Conservation (phyloP, 2,797 vertebrate species). For the Hypotaenidia okinawae region DNA sequence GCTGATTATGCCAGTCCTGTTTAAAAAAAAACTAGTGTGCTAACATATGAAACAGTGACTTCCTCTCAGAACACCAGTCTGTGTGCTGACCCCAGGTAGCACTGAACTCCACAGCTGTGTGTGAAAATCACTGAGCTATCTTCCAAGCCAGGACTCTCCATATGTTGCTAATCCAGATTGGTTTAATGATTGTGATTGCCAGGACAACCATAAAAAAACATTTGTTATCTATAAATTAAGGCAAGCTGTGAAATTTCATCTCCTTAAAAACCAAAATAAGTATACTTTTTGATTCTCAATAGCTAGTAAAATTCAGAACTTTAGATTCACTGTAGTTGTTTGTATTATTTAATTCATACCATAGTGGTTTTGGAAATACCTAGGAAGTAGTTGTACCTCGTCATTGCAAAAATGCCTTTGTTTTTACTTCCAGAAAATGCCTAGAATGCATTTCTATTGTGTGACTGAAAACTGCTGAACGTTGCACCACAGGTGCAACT, state of each 20-base stretch:
- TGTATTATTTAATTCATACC: not conserved
- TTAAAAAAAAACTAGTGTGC: not conserved
- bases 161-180: not conserved
- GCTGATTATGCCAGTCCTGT: accelerated
- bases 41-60: not conserved
- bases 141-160: not conserved
- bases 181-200: not conserved
- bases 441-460: not conserved
- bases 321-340: not conserved
- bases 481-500: not conserved
- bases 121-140: not conserved
- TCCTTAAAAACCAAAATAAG: not conserved
- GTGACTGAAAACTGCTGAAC: not conserved
- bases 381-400: not conserved
- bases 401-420: not conserved
- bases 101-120: not conserved
- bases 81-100: not conserved
- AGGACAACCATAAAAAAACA: not conserved
- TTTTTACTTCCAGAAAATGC: not conserved
- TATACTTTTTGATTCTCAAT: not conserved
- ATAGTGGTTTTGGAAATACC: not conserved
- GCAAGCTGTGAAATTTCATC: not conserved
- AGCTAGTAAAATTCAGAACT: not conserved
- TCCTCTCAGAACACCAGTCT: not conserved
- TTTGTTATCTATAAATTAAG: not conserved